Evolutionary conservation across 2,888 invertebrate species (phyloP).

Genomic region (Lasioglossum figueresi): DNA sequence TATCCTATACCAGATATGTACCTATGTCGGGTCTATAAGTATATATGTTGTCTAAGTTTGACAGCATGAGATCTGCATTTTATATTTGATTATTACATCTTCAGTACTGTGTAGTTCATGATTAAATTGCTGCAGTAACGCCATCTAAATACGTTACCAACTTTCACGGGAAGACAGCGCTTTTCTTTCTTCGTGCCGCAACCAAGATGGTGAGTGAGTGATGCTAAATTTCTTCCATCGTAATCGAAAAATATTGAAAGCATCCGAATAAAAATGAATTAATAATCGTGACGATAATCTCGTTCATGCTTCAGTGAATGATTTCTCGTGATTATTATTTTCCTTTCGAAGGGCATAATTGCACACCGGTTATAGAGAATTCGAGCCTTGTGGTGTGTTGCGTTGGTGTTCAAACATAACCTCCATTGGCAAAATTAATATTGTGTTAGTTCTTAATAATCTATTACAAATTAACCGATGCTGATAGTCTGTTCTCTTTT

Average conservation of each 20-base stretch:
- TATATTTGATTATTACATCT: background rate
- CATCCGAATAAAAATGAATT: conserved; percentile 63
- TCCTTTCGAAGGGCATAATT: background rate
- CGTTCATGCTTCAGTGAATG: background rate
- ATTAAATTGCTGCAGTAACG: conserved; percentile 1
- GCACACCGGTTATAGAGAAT: background rate
- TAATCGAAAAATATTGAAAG: conserved; percentile 63
- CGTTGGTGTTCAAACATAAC: conserved; percentile 37
- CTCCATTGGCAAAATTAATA: background rate
- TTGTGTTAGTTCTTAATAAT: background rate
- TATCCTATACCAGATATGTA: too few species aligned
- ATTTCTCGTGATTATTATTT: conserved; percentile 44
- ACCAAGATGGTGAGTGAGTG: conserved; percentile 78
- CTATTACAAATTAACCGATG: background rate
- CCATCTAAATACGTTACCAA: conserved; percentile 7
- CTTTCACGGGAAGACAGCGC: background rate
- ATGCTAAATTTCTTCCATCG: conserved; percentile 17
- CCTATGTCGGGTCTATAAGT: too few species aligned
- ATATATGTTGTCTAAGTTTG: too few species aligned
- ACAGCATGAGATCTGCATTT: background rate
- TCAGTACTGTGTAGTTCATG: background rate
- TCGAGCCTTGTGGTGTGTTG: background rate
- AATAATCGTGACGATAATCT: background rate
- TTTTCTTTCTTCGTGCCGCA: conserved; percentile 67
- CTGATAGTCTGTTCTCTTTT: too few species aligned